phyloP scores from a whole-genome alignment of 2,888 invertebrate genomes.

The Drosophila colorata region DNA sequence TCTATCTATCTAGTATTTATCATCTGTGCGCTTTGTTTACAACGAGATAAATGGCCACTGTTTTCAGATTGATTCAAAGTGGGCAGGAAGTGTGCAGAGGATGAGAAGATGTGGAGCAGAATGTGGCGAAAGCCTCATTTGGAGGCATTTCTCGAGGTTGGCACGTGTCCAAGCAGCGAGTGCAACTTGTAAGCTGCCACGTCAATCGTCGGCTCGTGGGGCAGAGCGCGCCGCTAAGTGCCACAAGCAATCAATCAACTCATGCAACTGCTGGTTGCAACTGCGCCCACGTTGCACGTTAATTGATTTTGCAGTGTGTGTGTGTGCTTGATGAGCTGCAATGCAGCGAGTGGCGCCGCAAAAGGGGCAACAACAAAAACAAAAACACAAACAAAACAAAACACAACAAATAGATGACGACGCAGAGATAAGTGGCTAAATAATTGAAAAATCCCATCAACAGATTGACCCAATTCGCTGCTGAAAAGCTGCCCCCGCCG shows the following conservation, averaged over 20 bases:
- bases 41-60: conserved; percentile 62
- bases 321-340: conserved; percentile 29
- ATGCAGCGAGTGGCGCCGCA: conserved; percentile 19
- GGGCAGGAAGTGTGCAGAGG: conserved; percentile 17
- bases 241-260: conserved; percentile 65
- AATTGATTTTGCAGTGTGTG: conserved; percentile 69
- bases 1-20: conserved; percentile 61
- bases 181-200: conserved; percentile 33
- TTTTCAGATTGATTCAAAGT: conserved; percentile 7
- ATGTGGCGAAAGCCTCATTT: conserved; percentile 8
- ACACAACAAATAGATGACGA: conserved; percentile 64
- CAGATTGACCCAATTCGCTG: conserved; percentile 65
- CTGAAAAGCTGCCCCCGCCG: neutral
- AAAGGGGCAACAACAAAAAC: neutral
- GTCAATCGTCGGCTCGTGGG: conserved; percentile 28
- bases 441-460: conserved; percentile 66
- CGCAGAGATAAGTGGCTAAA: conserved; percentile 61
- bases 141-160: conserved; percentile 25
- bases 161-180: conserved; percentile 49
- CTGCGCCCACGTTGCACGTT: conserved; percentile 58
- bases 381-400: conserved; percentile 16
- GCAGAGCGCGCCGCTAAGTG: conserved; percentile 9
- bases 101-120: neutral
- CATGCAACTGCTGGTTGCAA: conserved; percentile 14
- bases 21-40: conserved; percentile 57